These are phyloP conservation scores for Subanguina moxae DNA, from an alignment of 1,140 invertebrate genomes.

Conservation along the genomic window DNA sequence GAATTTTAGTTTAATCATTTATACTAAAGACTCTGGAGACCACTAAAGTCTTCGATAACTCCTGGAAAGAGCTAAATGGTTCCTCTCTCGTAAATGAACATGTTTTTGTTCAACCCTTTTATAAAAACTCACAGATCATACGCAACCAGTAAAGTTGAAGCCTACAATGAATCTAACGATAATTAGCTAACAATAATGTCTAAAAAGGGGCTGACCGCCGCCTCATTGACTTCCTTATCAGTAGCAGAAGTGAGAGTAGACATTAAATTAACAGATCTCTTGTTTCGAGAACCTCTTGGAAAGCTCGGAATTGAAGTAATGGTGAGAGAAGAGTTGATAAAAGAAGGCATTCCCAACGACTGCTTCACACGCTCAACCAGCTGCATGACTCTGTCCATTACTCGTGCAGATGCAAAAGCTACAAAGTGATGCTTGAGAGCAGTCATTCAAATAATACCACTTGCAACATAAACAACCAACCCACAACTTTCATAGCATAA, in stretches of 20 bases:
- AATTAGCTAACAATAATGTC: too few relatives aligned
- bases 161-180: constrained; percentile 1
- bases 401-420: neutral
- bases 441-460: neutral
- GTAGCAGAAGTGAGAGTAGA: neutral
- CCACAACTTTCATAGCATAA: constrained; percentile 6
- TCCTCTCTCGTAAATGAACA: too few relatives aligned
- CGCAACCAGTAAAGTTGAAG: constrained; percentile 7
- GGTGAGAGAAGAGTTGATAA: neutral
- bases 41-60: too few relatives aligned
- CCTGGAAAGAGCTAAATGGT: too few relatives aligned
- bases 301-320: neutral
- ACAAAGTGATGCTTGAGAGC: neutral
- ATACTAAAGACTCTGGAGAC: too few relatives aligned
- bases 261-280: neutral
- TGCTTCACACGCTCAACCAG: neutral
- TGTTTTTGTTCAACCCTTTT: too few relatives aligned
- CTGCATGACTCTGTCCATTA: neutral
- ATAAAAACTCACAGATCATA: constrained; percentile 2
- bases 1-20: too few relatives aligned
- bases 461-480: neutral
- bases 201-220: neutral
- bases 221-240: neutral
- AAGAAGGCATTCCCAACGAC: neutral
- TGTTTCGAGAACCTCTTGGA: neutral